Conservation (phyloP, 2,113 vertebrate genomes). For the Narcine bancroftii region DNA sequence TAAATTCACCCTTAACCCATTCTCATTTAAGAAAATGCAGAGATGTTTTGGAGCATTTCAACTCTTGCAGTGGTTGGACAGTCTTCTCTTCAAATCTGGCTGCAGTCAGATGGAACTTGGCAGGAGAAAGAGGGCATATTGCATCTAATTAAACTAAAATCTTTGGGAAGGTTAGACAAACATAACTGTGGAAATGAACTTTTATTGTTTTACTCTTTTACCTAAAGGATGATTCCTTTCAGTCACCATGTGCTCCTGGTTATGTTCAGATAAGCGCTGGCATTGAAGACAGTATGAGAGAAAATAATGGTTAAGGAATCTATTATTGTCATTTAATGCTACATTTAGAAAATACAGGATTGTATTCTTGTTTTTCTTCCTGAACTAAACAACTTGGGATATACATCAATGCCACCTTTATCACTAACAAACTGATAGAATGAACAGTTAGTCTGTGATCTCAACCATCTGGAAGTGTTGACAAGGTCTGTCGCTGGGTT, state of each 20-base stretch:
- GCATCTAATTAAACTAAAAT: constrained; percentile 17
- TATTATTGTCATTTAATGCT: no score
- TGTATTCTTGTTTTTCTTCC: background rate
- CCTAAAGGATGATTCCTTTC: background rate
- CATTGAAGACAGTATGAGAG: background rate
- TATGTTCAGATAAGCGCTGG: constrained; percentile 23
- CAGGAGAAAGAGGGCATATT: background rate
- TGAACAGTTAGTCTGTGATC: background rate
- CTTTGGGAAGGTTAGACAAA: constrained; percentile 16
- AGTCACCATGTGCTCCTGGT: background rate
- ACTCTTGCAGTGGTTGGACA: background rate
- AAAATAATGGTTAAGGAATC: no score
- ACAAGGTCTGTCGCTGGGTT: background rate
- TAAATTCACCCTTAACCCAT: constrained; percentile 27
- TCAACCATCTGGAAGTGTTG: background rate
- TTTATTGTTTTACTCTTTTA: constrained; percentile 22
- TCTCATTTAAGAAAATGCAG: background rate
- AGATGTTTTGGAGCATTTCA: background rate
- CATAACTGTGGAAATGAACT: constrained; percentile 13
- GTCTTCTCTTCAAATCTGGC: background rate
- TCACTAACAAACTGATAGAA: background rate
- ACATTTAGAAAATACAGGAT: background rate
- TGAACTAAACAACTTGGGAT: background rate
- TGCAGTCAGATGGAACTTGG: background rate
- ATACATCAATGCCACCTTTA: background rate